Conservation (phyloP, 2,797 vertebrate species). For the Pterois miles region DNA sequence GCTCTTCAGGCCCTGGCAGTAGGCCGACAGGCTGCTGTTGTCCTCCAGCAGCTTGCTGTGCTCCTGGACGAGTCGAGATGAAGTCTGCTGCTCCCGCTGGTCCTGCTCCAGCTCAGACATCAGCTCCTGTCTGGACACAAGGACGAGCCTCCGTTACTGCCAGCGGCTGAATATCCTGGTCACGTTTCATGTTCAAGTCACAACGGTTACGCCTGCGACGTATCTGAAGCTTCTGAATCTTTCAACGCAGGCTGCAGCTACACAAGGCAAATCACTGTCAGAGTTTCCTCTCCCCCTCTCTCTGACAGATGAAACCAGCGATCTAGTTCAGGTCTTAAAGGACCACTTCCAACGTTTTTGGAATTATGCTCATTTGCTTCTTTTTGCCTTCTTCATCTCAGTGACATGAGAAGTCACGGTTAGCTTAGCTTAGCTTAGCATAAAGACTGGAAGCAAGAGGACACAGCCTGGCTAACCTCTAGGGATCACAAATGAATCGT, state of each 20-base stretch:
- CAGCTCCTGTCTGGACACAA: slow-evolving; percentile 86
- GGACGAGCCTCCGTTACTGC: neutral
- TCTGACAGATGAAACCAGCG: neutral
- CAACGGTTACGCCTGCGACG: neutral
- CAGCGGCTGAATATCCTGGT: neutral
- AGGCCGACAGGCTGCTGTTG: slow-evolving; percentile 92
- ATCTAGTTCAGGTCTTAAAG: neutral
- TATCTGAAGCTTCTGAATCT: neutral
- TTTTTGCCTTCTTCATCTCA: neutral
- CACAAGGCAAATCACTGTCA: too few species aligned
- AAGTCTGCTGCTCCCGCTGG: slow-evolving; percentile 95
- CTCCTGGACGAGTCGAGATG: slow-evolving; percentile 94
- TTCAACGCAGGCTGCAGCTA: neutral
- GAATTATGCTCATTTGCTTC: neutral
- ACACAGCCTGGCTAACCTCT: neutral
- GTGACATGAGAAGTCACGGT: neutral
- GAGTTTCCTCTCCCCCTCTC: neutral
- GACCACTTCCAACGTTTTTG: neutral
- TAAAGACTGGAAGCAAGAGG: neutral
- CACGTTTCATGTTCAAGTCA: neutral
- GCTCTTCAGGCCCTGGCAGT: slow-evolving; percentile 93
- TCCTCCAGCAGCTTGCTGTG: slow-evolving; percentile 97
- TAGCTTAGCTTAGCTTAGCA: neutral
- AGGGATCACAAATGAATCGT: neutral
- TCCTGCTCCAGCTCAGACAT: slow-evolving; percentile 96